These are phyloP conservation scores for Menidia menidia DNA, from an alignment of 2,797 vertebrate species.

Conservation along the genomic window DNA sequence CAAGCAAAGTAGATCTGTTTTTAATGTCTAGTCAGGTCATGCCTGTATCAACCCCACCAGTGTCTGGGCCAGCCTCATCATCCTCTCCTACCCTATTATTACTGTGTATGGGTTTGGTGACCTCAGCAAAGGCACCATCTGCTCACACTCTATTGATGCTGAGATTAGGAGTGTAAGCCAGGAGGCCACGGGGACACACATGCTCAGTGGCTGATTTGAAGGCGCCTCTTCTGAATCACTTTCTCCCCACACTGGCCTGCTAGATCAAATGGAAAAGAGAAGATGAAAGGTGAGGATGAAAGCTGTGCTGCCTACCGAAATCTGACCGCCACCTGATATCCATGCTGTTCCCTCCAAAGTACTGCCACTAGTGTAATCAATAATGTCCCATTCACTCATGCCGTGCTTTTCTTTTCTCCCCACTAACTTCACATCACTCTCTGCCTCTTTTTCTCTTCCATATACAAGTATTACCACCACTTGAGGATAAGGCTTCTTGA, in stretches of 20 bases:
- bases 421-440: constrained; percentile 18
- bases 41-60: constrained; percentile 44
- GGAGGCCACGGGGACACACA: constrained; percentile 35
- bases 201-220: constrained; percentile 31
- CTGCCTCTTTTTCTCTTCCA: constrained; percentile 29
- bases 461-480: constrained; percentile 27
- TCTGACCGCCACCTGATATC: constrained; percentile 51
- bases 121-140: constrained; percentile 64
- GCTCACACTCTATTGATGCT: constrained; percentile 56
- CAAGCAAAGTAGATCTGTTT: constrained; percentile 64
- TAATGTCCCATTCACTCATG: constrained; percentile 15
- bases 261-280: constrained; percentile 22
- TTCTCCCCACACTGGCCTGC: constrained; percentile 7
- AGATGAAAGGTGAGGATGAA: constrained; percentile 35
- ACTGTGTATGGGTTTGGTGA: constrained; percentile 38
- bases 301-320: constrained; percentile 20
- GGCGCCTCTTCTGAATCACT: constrained; percentile 22
- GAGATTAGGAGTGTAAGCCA: constrained; percentile 63
- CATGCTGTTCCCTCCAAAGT: constrained; percentile 36
- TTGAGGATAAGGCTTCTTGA: constrained; percentile 21
- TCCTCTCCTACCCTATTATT: constrained; percentile 58
- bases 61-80: constrained; percentile 66
- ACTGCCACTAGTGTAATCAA: constrained; percentile 35
- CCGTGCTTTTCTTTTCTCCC: constrained; percentile 7
- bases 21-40: constrained; percentile 46